Base-by-base conservation (phyloP, 2,113 vertebrate species). In the Elephantulus edwardii region DNA sequence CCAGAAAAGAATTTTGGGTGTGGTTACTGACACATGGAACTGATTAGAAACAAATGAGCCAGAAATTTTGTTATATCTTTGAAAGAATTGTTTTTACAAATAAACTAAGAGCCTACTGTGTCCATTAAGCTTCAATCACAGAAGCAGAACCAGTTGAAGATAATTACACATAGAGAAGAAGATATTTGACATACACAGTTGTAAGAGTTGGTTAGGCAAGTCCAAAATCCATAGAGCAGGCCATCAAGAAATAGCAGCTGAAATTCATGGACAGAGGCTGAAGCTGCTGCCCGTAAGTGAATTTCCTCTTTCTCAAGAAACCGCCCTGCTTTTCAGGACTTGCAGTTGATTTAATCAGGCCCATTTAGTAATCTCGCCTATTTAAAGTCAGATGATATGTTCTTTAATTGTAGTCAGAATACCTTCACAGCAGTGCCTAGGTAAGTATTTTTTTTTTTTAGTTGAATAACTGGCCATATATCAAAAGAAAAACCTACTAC, bases 21-120 rank as follows among this genome's bases (percentile, higher is more conserved):
- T 85, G 92, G 80, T 87, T 92, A 85, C 78, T 95, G 78, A 70
- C 78, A 91, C 87, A 71, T 94, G 91, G 82, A 91, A 93, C 58
- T 90, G 60, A 79, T 85, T 89, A n/a, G 6, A 92, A 94, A 86
- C n/a, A 58, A 89, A 52, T 58, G 93, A 72, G 91, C 17, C 35
- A 89, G 82, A 89, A 78, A 71, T 20, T 83, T 86, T 81, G 79
- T 56, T 83, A 94, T 66, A 8, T 83, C 81, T 74, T 64, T 79
- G 38, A 94, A 95, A 50, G 33, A 82, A 86, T 81, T 83, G 28
- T 72, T 64, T 78, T 89, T 94, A 16, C 22, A 93, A 83, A 40
- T 91, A 85, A 89, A 82, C 30, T 87, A 70, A 17, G 91, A 58
- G 56, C 26, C 60, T 91, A 58, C 10, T 90, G 2, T 93, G 60